Base-by-base conservation (phyloP, 2,797 vertebrate species). In the Manis crassicaudata region DNA sequence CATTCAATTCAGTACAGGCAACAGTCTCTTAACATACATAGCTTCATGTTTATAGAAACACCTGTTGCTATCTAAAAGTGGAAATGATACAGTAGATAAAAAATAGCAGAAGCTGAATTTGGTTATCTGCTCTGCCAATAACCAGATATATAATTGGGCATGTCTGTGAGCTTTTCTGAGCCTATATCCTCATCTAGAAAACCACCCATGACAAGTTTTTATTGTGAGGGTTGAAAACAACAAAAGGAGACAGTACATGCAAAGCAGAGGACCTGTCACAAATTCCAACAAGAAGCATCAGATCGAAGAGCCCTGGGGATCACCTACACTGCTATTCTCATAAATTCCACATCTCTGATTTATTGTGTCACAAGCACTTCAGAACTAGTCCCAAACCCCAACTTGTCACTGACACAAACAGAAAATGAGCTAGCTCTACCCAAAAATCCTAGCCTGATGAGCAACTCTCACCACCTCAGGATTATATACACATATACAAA, bases 111-210 rank as follows among this genome's bases (percentile, higher is more conserved):
- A 85, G 13, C 11, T 84, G 23, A 37, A 80, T 75, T 7, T 70
- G 46, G 92, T 16, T 84, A 32, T 60, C 46, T 88, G 79, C 54
- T 96, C n/a, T 84, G 40, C 46, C 70, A 88, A 25, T 76, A 86
- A 81, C n/a, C 40, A 46, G 32, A 32, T 58, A 89, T 62, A 10
- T 54, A 50, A 94, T 0, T 50, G 27, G 40, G 37, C 23, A 92
- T 32, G 27, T 73, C 16, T 32, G 56, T 35, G 21, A 93, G n/a
- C 23, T 91, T 89, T 96, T 83, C 37, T 82, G 40, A 93, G 8
- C 40, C 73, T 90, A 32, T 79, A 92, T 88, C 35, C 37, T 83
- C 23, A 92, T 37, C 82, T 68, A 93, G 67, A 93, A 95, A 85
- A 81, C 32, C 43, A 89, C 3, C 50, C 32, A 70, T 29, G 29